Evolutionary conservation across 2,113 vertebrate genomes (phyloP).

Genomic region (Azemiops feae): DNA sequence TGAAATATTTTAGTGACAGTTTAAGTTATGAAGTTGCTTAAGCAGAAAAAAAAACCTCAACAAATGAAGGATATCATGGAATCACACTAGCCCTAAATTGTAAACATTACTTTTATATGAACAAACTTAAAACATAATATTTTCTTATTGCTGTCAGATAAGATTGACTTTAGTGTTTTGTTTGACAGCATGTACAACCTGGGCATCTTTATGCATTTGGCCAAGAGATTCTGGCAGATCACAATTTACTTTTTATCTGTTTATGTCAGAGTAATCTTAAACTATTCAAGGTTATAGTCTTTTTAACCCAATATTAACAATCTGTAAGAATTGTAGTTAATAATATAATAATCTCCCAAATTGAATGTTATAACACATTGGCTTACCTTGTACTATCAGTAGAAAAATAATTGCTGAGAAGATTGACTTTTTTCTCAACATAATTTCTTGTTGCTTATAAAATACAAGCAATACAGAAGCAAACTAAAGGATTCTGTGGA

Average conservation of each 20-base stretch:
- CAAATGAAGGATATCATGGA: background rate
- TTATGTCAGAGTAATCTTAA: background rate
- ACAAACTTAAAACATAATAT: background rate
- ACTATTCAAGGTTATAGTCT: background rate
- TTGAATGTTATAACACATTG: background rate
- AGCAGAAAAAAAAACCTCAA: background rate
- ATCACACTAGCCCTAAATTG: background rate
- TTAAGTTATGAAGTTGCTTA: background rate
- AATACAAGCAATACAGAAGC: background rate
- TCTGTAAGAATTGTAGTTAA: background rate
- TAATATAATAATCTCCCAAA: background rate
- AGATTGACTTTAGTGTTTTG: background rate
- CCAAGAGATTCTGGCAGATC: background rate
- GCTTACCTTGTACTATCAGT: slow-evolving; percentile 43
- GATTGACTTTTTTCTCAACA: slow-evolving; percentile 26
- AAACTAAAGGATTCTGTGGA: fast-evolving
- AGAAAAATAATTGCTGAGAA: slow-evolving; percentile 29
- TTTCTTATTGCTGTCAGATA: background rate
- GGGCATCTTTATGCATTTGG: background rate
- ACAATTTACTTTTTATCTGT: background rate
- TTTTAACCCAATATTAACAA: background rate
- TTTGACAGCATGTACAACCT: background rate
- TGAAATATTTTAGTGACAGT: background rate
- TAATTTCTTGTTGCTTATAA: background rate
- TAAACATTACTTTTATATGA: slow-evolving; percentile 6